Conservation (phyloP, 2,797 vertebrate species). For the Poeciliopsis infans region DNA sequence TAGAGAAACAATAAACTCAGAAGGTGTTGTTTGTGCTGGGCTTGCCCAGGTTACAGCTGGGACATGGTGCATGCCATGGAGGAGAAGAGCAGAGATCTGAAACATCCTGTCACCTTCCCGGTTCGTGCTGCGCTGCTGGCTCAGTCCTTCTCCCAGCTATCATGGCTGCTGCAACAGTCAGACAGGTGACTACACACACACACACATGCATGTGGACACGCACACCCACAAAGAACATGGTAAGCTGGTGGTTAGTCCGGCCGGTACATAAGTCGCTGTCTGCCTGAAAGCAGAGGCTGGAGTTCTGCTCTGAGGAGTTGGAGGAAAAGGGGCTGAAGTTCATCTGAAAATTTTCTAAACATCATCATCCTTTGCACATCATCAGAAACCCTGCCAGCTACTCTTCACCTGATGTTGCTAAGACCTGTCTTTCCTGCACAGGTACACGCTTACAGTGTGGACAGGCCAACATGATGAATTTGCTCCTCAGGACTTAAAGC, state of each 20-base stretch:
- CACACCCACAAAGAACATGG: not conserved
- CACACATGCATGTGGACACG: not conserved
- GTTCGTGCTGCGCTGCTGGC: slow-evolving; percentile 86
- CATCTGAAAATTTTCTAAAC: not conserved
- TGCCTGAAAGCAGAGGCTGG: not conserved
- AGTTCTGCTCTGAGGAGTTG: not conserved
- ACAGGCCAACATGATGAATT: slow-evolving; percentile 83
- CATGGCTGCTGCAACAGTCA: slow-evolving; percentile 88
- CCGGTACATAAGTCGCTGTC: not conserved
- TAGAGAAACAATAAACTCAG: not conserved
- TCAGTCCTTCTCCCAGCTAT: slow-evolving; percentile 82
- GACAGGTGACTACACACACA: slow-evolving; percentile 75
- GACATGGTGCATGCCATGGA: slow-evolving; percentile 88
- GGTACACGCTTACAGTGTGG: slow-evolving; percentile 93
- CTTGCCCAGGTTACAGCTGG: slow-evolving; percentile 87
- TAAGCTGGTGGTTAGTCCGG: not conserved
- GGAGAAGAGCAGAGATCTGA: slow-evolving; percentile 76
- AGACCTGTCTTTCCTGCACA: slow-evolving; percentile 45
- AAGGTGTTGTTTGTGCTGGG: not conserved
- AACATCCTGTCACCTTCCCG: slow-evolving; percentile 87
- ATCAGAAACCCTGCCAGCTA: not conserved
- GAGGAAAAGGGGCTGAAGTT: not conserved
- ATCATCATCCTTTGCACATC: not conserved
- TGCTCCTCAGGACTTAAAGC: slow-evolving; percentile 83
- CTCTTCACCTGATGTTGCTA: not conserved